A percentile compares a stretch with the other conserved stretches of the same genome.
Evolutionary conservation across 2,888 invertebrate species (phyloP).

Genomic region (Oscheius onirici): DNA sequence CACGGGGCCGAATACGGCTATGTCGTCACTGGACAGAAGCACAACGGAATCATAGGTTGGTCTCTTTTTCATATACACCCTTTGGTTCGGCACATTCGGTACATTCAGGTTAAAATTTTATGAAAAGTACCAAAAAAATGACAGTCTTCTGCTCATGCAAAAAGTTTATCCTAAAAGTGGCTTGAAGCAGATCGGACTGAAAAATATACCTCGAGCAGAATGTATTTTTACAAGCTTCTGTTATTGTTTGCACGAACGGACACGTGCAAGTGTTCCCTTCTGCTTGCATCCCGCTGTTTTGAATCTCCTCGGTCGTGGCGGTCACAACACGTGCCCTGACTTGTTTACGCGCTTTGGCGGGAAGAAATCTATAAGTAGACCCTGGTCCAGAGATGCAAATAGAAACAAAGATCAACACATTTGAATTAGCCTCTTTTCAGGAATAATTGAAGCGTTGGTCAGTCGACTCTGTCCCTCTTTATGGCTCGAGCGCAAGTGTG

Average conservation of each 20-base stretch:
- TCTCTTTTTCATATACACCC: not conserved
- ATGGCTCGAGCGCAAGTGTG: slow-evolving; percentile 61
- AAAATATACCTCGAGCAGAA: no score
- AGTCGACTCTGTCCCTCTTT: slow-evolving; percentile 59
- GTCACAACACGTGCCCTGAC: not conserved
- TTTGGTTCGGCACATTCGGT: no score
- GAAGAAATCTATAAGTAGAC: not conserved
- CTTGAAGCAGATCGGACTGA: no score
- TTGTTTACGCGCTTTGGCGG: not conserved
- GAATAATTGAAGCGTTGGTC: slow-evolving; percentile 58
- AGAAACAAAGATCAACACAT: not conserved
- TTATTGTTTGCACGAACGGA: not conserved
- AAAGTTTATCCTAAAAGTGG: no score
- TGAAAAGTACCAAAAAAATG: no score
- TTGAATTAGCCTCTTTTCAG: slow-evolving; percentile 28
- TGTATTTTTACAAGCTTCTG: no score
- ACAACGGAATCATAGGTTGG: slow-evolving; percentile 56
- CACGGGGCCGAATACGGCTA: slow-evolving; percentile 57
- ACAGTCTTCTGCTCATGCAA: no score
- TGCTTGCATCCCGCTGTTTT: not conserved
- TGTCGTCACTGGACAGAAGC: slow-evolving; percentile 65
- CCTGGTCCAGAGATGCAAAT: not conserved
- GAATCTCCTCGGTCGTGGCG: not conserved
- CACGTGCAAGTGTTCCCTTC: not conserved
- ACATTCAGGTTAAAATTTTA: no score